Evolutionary conservation across 1,140 invertebrate genomes (phyloP), one percentile per base, ranked within the genome.

Genomic region (Triops longicaudatus): DNA sequence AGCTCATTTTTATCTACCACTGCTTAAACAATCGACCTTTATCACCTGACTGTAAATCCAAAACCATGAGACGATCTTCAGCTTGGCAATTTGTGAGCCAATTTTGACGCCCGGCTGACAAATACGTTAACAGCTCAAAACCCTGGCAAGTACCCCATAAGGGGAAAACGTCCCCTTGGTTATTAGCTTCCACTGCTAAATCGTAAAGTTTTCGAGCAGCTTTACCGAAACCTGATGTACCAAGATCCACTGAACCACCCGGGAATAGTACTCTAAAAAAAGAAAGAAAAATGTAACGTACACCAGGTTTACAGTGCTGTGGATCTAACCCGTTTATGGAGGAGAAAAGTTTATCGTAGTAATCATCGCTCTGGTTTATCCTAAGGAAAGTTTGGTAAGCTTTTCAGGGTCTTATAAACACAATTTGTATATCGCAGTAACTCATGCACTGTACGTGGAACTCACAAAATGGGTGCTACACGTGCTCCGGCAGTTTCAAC

Each of bases 141-240:
- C 95, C 95, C 6, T 95, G 85, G 83, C 96, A 97, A 9, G 92
- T 95, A 2, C 93, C 95, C 86, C 93, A 92, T 41, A 97, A 84
- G 0, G 95, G 95, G 82, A 95, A 95, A 81, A 90, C 90, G 77
- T 89, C 88, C 7, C 90, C 91, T 1, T 86, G 83, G 17, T 90
- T 82, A 81, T 95, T 95, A n/a, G 90, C 83, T 79, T 88, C 80
- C 63, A 88, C 84, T 0, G 92, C 92, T 37, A 82, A 84, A 80
- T 85, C 83, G 78, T 86, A 89, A 77, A 96, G 88, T 76, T 88
- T 85, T 78, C 87, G 84, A 1, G 90, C 93, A 9, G 93, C 90
- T 76, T 90, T 89, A 0, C 88, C 90, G 82, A 92, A 95, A 5
- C 92, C 92, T 74, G 88, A 82, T 0, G 85, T 86, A 76, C 87